Conservation (phyloP, 2,113 vertebrate genomes). For the Pollachius pollachius region DNA sequence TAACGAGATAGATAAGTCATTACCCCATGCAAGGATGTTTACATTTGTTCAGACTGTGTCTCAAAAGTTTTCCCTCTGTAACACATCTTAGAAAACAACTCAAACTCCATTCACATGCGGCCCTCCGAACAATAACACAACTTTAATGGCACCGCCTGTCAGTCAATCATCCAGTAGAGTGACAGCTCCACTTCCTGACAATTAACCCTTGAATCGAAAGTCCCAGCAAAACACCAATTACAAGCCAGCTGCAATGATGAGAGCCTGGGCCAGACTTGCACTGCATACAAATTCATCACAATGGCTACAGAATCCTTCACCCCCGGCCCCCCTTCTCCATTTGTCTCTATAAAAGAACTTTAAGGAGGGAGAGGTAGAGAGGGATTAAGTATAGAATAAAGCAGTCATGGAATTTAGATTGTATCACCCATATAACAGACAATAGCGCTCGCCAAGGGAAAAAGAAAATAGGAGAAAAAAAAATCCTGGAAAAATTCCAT, state of each 20-base stretch:
- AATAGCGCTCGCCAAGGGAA: background rate
- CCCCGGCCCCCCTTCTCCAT: slow-evolving; percentile 22
- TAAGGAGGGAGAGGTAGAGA: slow-evolving; percentile 41
- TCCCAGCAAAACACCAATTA: slow-evolving; percentile 21
- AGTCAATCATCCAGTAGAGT: slow-evolving; percentile 30
- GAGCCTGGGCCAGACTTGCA: slow-evolving; percentile 13
- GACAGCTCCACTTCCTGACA: slow-evolving; percentile 33
- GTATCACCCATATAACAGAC: background rate
- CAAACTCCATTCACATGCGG: slow-evolving; percentile 5
- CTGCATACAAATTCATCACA: slow-evolving; percentile 37
- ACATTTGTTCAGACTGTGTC: background rate
- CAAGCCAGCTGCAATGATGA: slow-evolving; percentile 23
- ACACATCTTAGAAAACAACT: background rate
- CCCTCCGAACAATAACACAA: slow-evolving; percentile 3
- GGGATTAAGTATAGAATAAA: background rate
- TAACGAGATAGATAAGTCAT: background rate
- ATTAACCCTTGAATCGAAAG: slow-evolving; percentile 30
- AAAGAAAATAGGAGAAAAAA: slow-evolving; percentile 22
- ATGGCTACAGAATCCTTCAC: slow-evolving; percentile 27
- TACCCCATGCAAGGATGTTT: background rate
- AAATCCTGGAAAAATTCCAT: slow-evolving; percentile 41
- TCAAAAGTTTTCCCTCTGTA: background rate
- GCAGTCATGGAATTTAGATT: slow-evolving; percentile 8
- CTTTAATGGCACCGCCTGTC: slow-evolving; percentile 20
- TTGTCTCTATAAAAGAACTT: slow-evolving; percentile 28